Evolutionary conservation across 2,888 invertebrate genomes (phyloP).

Genomic region (Schizaphis graminum): DNA sequence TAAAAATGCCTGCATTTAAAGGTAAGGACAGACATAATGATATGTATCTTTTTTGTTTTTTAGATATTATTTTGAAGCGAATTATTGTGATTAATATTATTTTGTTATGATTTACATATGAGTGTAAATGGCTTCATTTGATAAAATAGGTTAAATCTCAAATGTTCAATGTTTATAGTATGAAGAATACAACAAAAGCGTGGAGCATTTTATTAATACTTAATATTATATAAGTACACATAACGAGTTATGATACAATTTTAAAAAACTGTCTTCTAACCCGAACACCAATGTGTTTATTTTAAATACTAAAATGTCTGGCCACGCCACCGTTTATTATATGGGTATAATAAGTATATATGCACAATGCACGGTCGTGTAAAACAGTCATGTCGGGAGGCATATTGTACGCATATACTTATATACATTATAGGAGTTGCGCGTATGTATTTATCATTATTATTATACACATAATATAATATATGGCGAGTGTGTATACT

Average conservation of each 20-base stretch:
- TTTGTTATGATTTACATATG: background rate
- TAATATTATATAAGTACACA: no score
- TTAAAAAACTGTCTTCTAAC: background rate
- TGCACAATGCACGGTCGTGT: background rate
- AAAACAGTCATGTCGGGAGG: slow-evolving; percentile 17
- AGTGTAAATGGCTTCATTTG: background rate
- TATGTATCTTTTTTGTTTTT: background rate
- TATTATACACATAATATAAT: background rate
- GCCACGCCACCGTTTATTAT: background rate
- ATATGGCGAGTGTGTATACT: background rate
- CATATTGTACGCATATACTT: background rate
- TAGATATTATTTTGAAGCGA: background rate
- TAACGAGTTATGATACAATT: background rate
- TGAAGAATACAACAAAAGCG: background rate
- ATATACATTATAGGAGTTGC: background rate
- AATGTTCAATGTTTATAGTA: background rate
- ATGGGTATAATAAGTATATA: no score
- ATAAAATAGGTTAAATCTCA: background rate
- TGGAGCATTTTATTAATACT: background rate
- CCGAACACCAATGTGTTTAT: background rate
- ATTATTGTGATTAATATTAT: background rate
- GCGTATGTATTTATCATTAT: background rate
- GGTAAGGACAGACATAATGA: background rate
- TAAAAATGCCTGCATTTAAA: background rate
- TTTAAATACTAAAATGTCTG: background rate